Evolutionary conservation across 2,888 invertebrate genomes (phyloP).

Genomic region (Cylloceria caligata): DNA sequence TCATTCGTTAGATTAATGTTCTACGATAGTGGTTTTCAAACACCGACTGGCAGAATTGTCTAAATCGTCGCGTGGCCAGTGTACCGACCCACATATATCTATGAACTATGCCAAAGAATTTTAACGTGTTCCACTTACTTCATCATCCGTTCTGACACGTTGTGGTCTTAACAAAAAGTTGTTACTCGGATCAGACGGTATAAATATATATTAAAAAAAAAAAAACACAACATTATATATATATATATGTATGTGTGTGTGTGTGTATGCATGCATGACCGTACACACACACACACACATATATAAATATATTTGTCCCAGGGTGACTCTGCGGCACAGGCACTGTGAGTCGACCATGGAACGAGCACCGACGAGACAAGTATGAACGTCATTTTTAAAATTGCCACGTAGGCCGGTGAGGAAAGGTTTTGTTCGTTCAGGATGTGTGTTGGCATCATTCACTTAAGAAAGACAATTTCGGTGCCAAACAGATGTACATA

Average conservation of each 20-base stretch:
- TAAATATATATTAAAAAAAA: slow-evolving; percentile 23
- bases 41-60: slow-evolving; percentile 12
- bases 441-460: slow-evolving; percentile 73
- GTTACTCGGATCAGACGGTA: slow-evolving; percentile 55
- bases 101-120: slow-evolving; percentile 75
- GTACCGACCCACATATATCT: slow-evolving; percentile 31
- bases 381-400: slow-evolving; percentile 56
- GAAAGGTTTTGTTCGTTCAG: slow-evolving; percentile 58
- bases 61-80: slow-evolving; percentile 33
- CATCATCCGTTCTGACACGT: slow-evolving; percentile 71
- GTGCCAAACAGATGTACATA: slow-evolving; percentile 84
- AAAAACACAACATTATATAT: slow-evolving; percentile 16
- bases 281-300: slow-evolving; percentile 3
- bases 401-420: slow-evolving; percentile 54
- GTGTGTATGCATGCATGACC: slow-evolving; percentile 6
- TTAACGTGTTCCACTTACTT: slow-evolving; percentile 70
- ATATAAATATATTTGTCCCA: slow-evolving; percentile 50
- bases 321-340: slow-evolving; percentile 74
- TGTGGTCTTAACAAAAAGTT: slow-evolving; percentile 50
- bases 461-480: slow-evolving; percentile 76
- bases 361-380: slow-evolving; percentile 66
- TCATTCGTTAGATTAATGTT: slow-evolving; percentile 21
- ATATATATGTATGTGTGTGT: slow-evolving; percentile 16
- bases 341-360: slow-evolving; percentile 72
- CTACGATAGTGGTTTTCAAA: background rate